phyloP scores from a whole-genome alignment of 2,113 vertebrate species.

The Tachuris rubrigastra region DNA sequence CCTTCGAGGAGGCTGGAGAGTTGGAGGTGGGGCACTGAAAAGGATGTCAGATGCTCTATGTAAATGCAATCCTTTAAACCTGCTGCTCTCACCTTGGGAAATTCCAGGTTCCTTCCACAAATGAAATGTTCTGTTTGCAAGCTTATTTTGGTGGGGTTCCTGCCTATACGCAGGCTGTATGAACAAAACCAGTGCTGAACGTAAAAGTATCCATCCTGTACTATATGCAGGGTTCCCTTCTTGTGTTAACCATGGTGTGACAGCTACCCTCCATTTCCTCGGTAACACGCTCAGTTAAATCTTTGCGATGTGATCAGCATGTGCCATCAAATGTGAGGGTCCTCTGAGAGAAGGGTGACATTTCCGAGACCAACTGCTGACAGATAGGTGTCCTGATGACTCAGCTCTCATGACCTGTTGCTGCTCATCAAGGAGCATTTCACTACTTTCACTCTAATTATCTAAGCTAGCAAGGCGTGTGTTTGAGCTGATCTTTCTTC shows the following conservation, averaged over 20 bases:
- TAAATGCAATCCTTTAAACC: neutral
- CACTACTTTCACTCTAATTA: neutral
- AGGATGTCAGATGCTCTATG: neutral
- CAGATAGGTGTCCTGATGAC: neutral
- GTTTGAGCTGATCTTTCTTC: neutral
- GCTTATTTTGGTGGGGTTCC: constrained; percentile 37
- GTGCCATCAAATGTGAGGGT: neutral
- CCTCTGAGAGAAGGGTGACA: neutral
- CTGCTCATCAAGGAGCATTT: neutral
- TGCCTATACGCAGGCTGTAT: neutral
- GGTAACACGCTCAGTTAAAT: neutral
- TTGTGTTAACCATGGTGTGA: neutral
- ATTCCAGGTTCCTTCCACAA: constrained; percentile 16
- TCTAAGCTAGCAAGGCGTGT: neutral
- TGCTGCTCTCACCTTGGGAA: neutral
- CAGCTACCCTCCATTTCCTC: neutral
- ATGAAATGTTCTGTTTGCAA: neutral
- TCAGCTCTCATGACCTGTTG: neutral
- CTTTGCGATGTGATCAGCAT: neutral
- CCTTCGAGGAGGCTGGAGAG: neutral
- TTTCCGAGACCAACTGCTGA: neutral
- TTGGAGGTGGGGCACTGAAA: neutral
- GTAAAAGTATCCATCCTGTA: neutral
- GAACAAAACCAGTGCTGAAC: neutral
- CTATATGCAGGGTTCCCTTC: neutral